Evolutionary conservation across 2,888 invertebrate species (phyloP), one percentile per base, ranked within the genome.

Genomic region (Callyntrura sp.): DNA sequence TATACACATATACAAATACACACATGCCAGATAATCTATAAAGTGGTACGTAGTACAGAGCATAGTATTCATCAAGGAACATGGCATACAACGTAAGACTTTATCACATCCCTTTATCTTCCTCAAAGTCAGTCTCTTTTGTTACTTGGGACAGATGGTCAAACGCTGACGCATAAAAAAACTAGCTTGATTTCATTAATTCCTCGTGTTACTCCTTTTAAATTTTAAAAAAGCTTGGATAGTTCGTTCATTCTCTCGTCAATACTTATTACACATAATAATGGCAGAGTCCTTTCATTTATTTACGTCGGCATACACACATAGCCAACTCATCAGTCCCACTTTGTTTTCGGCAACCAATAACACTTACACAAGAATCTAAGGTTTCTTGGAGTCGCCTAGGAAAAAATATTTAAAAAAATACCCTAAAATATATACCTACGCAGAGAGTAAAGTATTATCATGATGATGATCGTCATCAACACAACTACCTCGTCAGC

Each of bases 81-180:
- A 35, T 35, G 35, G 3, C 6, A 35, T 6, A 35, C 35, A 51
- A 8, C 51, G 9, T 51, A n/a, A n/a, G n/a, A n/a, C 11, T 5
- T 11, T 51, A 51, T n/a, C 25, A 57, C 57, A 57, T 51, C 51
- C 23, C 8, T 35, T 28, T 6, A n/a, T 68, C 43, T 51, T 14
- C 48, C 51, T 60, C 20, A n/a, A 76, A 51, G 11, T 17, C 51
- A 76, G 48, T 76, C 51, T 51, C 25, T 51, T 76, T 25, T 11
- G 51, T 14, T 51, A 51, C 1, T 14, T 25, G n/a, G 28, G 78
- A 57, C 78, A 78, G 78, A 78, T 78, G 78, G 78, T 78, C 78
- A 78, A 78, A 78, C 55, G 35, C 35, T 35, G 35, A 11, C 1
- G n/a, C 25, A 51, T 25, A 62, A 55, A 78, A 57, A 57, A 25